These are phyloP conservation scores for Acanthosepion esculentum DNA, from an alignment of 2,888 invertebrate species.

Conservation along the genomic window DNA sequence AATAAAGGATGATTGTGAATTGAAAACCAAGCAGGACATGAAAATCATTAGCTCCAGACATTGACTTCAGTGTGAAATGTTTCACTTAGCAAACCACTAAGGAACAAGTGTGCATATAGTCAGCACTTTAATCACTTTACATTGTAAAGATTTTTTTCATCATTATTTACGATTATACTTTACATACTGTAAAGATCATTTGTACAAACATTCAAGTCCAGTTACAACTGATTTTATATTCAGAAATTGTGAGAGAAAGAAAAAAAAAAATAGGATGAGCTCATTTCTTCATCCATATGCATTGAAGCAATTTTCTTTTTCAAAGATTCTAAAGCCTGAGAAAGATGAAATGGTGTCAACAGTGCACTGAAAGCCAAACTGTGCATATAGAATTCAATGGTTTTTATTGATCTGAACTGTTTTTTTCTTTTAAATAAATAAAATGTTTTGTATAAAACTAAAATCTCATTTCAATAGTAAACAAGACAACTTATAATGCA, in stretches of 20 bases:
- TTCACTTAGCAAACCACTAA: no score
- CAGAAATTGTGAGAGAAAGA: neutral
- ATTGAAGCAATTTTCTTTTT: neutral
- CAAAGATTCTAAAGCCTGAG: neutral
- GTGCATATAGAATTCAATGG: neutral
- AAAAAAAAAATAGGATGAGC: neutral
- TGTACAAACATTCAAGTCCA: no score
- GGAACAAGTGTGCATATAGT: no score
- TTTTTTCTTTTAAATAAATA: neutral
- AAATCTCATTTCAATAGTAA: neutral
- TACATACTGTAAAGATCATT: neutral
- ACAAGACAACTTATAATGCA: neutral
- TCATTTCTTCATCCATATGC: neutral
- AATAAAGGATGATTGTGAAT: no score
- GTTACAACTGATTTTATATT: neutral
- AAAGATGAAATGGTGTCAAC: neutral
- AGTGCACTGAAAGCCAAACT: neutral
- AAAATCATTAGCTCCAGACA: no score
- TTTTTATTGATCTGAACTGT: neutral
- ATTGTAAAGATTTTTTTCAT: neutral
- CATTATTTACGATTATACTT: no score
- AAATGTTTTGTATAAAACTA: constrained; percentile 2
- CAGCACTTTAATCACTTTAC: neutral
- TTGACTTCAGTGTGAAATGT: no score
- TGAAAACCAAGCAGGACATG: no score